Conservation (phyloP, 2,888 invertebrate genomes). For the Clitarchus hookeri region DNA sequence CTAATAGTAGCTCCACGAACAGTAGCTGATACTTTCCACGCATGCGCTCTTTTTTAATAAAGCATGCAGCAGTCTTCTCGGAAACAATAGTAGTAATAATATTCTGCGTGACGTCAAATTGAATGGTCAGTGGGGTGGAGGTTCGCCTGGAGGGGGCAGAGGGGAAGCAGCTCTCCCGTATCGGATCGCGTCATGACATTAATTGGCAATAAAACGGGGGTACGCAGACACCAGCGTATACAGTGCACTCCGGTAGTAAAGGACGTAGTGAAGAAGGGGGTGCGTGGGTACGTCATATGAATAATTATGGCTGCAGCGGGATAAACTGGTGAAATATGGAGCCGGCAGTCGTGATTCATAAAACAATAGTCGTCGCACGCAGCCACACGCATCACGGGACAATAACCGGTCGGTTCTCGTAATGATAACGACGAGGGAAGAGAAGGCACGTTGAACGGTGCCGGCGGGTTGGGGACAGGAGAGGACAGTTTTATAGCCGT, state of each 20-base stretch:
- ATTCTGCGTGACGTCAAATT: background rate
- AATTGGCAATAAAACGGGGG: slow-evolving; percentile 5
- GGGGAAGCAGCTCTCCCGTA: background rate
- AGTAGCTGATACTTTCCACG: too few relatives aligned
- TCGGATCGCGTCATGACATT: background rate
- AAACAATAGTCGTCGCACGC: too few relatives aligned
- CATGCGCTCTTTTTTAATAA: background rate
- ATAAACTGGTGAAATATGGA: too few relatives aligned
- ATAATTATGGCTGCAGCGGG: too few relatives aligned
- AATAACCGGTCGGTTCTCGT: too few relatives aligned
- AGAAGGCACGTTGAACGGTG: background rate
- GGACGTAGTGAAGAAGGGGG: background rate
- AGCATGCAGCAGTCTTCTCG: background rate
- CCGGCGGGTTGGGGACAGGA: background rate
- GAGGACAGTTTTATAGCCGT: background rate
- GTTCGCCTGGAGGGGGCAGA: background rate
- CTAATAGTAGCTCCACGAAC: background rate
- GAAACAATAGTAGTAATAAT: background rate
- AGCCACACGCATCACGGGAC: too few relatives aligned
- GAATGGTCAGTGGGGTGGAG: background rate
- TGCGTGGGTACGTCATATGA: background rate
- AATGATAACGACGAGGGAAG: too few relatives aligned
- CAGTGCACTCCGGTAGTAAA: background rate
- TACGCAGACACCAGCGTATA: background rate
- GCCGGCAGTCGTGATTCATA: too few relatives aligned